Evolutionary conservation across 2,113 vertebrate genomes (phyloP), one percentile per base, ranked within the genome.

Genomic region (Theristicus caerulescens): DNA sequence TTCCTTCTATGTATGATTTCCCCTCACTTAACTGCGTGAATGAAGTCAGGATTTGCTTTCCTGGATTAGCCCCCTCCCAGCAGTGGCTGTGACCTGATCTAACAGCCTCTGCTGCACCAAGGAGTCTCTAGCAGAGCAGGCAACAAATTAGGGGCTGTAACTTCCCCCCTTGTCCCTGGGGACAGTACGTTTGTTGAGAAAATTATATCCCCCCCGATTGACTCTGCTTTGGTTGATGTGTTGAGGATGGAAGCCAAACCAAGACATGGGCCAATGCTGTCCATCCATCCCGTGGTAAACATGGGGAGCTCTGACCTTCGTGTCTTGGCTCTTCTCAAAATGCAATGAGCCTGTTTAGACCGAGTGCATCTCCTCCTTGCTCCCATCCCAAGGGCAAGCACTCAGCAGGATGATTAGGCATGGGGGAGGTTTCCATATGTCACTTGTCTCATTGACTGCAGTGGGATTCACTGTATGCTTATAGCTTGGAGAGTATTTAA

Each of bases 131-230:
- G 61, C 55, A 83, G 54, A 69, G 70, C 38, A 77, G 66, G 27
- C 16, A 72, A 59, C 24, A 65, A 25, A 27, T 16, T 16, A 31
- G 61, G 51, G 31, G 16, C 42, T 72, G 22, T 27, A 70, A 29
- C 13, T 49, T 24, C 0, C 44, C n/a, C 16, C 6, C 0, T 3
- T 47, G 31, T 29, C 22, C 49, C 25, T 62, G 27, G 22, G 67
- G n/a, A 4, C 59, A 61, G 59, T 38, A 61, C 10, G 8, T 70
- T 13, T 32, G 16, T 29, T 16, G 42, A 54, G 49, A 32, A 26
- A n/a, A 84, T 11, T 1, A 19, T 29, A 4, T 10, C 34, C 14
- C 32, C 19, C 32, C 26, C 1, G 5, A 26, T 10, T 44, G 46
- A 10, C 62, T 67, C 38, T 6, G 21, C n/a, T 57, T 49, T 32